These are phyloP conservation scores for Strigamia transsilvanica DNA, from an alignment of 2,888 invertebrate species.

Conservation along the genomic window DNA sequence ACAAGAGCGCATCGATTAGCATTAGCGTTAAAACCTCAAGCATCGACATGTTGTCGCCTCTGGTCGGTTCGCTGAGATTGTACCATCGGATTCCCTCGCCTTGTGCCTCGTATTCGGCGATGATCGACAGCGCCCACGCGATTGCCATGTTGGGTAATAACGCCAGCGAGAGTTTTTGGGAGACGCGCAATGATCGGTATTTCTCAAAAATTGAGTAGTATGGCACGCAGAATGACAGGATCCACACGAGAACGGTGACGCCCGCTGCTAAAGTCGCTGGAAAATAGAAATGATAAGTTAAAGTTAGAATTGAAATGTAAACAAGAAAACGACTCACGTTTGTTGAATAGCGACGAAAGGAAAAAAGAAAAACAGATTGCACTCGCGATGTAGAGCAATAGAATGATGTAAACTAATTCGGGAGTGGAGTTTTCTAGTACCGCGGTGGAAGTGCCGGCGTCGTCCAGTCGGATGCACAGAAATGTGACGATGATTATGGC, in stretches of 20 bases:
- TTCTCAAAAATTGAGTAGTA: constrained; percentile 57
- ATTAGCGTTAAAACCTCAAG: constrained; percentile 65
- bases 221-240: constrained; percentile 57
- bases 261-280: constrained; percentile 34
- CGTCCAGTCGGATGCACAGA: neutral
- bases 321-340: too few relatives aligned
- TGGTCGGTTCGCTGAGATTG: neutral
- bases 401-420: neutral
- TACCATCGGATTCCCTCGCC: constrained; percentile 33
- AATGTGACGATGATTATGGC: constrained; percentile 18
- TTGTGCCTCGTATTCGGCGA: constrained; percentile 59
- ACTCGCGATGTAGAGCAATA: constrained; percentile 17
- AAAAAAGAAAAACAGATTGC: constrained; percentile 40
- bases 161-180: constrained; percentile 58
- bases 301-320: neutral
- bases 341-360: neutral
- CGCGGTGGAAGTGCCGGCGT: neutral
- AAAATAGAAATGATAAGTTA: neutral
- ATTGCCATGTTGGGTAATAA: constrained; percentile 61
- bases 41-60: constrained; percentile 36
- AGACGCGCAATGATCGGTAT: constrained; percentile 57
- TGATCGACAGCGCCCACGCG: constrained; percentile 59
- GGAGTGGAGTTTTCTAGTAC: constrained; percentile 9
- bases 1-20: constrained; percentile 67
- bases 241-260: neutral